Percentiles rank a stretch among this genome's conserved stretches.
Evolutionary conservation across 2,888 invertebrate species (phyloP).

Genomic region (Sisyra terminalis): DNA sequence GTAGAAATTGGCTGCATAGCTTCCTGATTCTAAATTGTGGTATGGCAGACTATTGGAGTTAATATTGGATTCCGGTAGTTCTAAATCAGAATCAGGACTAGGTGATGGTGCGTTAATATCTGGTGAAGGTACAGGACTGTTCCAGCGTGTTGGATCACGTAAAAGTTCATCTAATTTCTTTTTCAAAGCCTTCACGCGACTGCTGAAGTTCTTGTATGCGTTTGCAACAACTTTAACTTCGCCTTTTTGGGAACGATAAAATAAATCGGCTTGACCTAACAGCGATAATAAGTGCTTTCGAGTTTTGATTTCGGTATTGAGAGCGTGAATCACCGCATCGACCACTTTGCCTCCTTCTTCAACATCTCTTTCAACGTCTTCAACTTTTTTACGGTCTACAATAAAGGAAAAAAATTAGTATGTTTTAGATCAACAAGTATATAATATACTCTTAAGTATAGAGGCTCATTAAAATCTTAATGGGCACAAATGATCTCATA

Average conservation of each 20-base stretch:
- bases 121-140: slow-evolving; percentile 50
- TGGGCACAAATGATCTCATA: no score
- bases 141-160: slow-evolving; percentile 40
- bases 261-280: slow-evolving; percentile 66
- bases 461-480: no score
- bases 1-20: slow-evolving; percentile 29
- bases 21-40: slow-evolving; percentile 9
- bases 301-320: slow-evolving; percentile 70
- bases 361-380: slow-evolving; percentile 75
- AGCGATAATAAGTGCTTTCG: slow-evolving; percentile 60
- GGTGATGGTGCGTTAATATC: slow-evolving; percentile 56
- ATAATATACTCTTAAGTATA: background rate
- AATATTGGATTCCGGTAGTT: slow-evolving; percentile 35
- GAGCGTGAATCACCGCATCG: slow-evolving; percentile 61
- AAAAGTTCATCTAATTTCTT: slow-evolving; percentile 70
- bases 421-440: background rate
- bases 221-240: slow-evolving; percentile 93
- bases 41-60: slow-evolving; percentile 6
- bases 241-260: slow-evolving; percentile 76
- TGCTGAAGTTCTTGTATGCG: slow-evolving; percentile 89
- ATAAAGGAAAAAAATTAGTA: slow-evolving; percentile 6
- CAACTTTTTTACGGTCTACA: slow-evolving; percentile 66
- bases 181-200: slow-evolving; percentile 70
- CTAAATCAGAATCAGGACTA: slow-evolving; percentile 66
- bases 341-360: slow-evolving; percentile 66